Percentiles rank a stretch among this genome's conserved stretches.
Conservation (phyloP, 2,113 vertebrate species). For the Chrysochloris asiatica region DNA sequence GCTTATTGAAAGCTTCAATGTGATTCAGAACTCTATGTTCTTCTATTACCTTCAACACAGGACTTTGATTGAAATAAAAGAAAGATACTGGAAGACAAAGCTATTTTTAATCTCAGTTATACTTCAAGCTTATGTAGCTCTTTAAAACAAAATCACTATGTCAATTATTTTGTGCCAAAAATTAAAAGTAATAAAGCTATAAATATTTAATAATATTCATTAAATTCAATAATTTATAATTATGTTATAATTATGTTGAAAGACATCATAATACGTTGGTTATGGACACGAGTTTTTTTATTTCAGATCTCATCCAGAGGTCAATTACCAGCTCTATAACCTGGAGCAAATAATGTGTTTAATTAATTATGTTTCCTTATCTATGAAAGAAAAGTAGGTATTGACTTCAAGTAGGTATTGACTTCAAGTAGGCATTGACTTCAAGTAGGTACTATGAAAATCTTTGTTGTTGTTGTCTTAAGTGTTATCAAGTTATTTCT, state of each 20-base stretch:
- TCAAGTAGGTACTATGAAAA: too few relatives aligned
- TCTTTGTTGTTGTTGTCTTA: too few relatives aligned
- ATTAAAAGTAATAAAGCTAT: not conserved
- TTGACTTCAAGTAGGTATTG: too few relatives aligned
- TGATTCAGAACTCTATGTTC: conserved; percentile 22
- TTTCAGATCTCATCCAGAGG: not conserved
- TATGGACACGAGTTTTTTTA: not conserved
- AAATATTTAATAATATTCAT: not conserved
- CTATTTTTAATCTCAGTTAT: not conserved
- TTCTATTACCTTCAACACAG: not conserved
- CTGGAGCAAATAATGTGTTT: not conserved
- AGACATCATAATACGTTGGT: not conserved
- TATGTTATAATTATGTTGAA: not conserved
- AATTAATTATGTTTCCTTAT: too few relatives aligned
- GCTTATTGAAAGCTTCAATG: conserved; percentile 38
- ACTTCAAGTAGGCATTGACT: too few relatives aligned
- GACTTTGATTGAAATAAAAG: not conserved
- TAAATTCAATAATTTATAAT: not conserved
- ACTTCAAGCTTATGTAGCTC: not conserved
- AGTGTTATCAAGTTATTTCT: not conserved
- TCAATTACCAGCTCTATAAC: not conserved
- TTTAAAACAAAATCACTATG: not conserved
- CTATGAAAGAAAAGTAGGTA: too few relatives aligned
- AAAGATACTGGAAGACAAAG: not conserved
- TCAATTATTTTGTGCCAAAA: not conserved